Conservation (phyloP, 2,888 invertebrate genomes). For the Chloroclystis v-ata region DNA sequence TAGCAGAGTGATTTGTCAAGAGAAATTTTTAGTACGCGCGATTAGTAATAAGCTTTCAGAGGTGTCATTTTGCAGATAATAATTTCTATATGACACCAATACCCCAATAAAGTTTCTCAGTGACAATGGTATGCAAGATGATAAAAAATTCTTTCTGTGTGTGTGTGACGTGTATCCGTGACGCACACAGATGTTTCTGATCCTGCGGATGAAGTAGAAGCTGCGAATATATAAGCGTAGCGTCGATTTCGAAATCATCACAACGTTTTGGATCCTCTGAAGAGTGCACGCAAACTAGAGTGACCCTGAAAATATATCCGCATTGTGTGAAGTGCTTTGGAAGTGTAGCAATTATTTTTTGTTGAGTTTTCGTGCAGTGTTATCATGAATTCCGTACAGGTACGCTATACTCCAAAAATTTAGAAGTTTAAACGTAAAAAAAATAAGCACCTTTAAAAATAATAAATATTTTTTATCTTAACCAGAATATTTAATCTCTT, state of each 20-base stretch:
- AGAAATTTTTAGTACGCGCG: conserved; percentile 33
- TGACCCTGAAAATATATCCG: conserved; percentile 63
- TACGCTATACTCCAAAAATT: conserved; percentile 26
- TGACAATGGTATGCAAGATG: conserved; percentile 58
- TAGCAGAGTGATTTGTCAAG: conserved; percentile 33
- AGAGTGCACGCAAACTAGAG: conserved; percentile 56
- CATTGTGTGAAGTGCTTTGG: conserved; percentile 53
- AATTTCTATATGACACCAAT: conserved; percentile 56
- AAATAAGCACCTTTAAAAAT: no score
- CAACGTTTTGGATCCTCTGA: conserved; percentile 71
- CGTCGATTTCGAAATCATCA: conserved; percentile 75
- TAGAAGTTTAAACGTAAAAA: no score
- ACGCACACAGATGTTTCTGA: conserved; percentile 43
- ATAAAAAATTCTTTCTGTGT: conserved; percentile 54
- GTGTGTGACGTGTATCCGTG: conserved; percentile 45
- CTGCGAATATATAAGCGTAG: conserved; percentile 74
- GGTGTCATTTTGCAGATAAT: conserved; percentile 37
- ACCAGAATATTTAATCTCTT: no score
- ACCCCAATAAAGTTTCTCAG: conserved; percentile 58
- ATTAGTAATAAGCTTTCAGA: conserved; percentile 42
- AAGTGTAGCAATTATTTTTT: conserved; percentile 40
- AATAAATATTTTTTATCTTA: no score
- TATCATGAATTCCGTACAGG: conserved; percentile 61
- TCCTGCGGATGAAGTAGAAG: conserved; percentile 65
- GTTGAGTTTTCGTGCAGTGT: conserved; percentile 42